A percentile compares a stretch with the other conserved stretches of the same genome.
Evolutionary conservation across 2,888 invertebrate species (phyloP).

Genomic region (Copidosoma aretas): DNA sequence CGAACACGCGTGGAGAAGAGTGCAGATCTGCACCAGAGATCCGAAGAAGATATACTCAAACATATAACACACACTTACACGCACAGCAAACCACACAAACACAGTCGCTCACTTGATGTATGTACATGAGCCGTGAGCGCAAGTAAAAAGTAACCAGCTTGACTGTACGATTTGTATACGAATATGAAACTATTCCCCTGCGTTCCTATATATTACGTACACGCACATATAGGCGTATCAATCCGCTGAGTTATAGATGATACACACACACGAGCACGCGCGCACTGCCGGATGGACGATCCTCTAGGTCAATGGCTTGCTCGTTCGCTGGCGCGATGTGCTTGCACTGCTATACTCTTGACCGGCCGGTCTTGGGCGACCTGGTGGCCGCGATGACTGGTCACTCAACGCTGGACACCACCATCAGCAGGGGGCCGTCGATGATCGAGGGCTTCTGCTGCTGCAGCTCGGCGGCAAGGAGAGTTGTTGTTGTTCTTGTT

Average conservation of each 20-base stretch:
- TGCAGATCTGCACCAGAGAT: no score
- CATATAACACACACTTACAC: background rate
- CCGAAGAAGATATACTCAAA: background rate
- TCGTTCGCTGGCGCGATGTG: no score
- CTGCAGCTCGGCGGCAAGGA: no score
- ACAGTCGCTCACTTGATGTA: slow-evolving; percentile 34
- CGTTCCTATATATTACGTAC: no score
- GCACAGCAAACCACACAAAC: slow-evolving; percentile 10
- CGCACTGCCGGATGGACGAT: slow-evolving; percentile 18
- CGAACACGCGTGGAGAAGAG: no score
- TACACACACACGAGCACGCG: background rate
- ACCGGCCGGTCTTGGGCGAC: background rate
- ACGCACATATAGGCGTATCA: slow-evolving; percentile 20
- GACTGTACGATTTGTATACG: background rate
- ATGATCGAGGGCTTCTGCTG: no score
- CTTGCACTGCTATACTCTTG: no score
- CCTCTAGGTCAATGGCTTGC: slow-evolving; percentile 37
- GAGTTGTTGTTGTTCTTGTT: no score
- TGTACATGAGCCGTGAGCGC: slow-evolving; percentile 3
- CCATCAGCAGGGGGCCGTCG: no score
- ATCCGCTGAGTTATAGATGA: background rate
- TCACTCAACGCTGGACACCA: background rate
- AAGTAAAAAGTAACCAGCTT: no score
- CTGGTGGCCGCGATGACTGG: background rate
- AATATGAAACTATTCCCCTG: slow-evolving; percentile 15